phyloP scores from a whole-genome alignment of 2,113 vertebrate species.

The Sturnus vulgaris region DNA sequence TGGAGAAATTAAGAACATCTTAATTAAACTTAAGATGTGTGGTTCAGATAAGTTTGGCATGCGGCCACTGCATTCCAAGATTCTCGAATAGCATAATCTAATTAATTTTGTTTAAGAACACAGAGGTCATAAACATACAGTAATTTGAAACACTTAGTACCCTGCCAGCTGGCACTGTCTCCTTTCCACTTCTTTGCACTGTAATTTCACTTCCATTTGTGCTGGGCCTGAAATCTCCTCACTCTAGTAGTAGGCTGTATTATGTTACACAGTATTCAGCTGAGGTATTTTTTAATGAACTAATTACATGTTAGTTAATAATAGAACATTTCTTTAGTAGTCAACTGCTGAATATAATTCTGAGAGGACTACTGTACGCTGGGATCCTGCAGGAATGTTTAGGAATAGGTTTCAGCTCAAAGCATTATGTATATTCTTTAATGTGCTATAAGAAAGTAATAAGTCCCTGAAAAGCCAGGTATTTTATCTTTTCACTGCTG shows the following conservation, averaged over 20 bases:
- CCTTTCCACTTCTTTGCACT: conserved; percentile 62
- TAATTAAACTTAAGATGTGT: conserved; percentile 76
- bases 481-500: not conserved
- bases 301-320: conserved; percentile 83
- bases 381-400: conserved; percentile 30
- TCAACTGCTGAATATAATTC: conserved; percentile 68
- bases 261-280: conserved; percentile 72
- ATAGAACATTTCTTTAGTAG: conserved; percentile 72
- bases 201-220: conserved; percentile 74
- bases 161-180: conserved; percentile 76
- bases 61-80: conserved; percentile 67
- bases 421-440: conserved; percentile 10
- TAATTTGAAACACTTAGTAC: conserved; percentile 73
- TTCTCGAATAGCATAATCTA: conserved; percentile 79
- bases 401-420: conserved; percentile 5
- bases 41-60: conserved; percentile 73
- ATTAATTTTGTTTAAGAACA: conserved; percentile 76
- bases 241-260: conserved; percentile 63
- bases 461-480: not conserved
- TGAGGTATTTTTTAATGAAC: conserved; percentile 77
- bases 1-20: conserved; percentile 74
- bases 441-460: not conserved
- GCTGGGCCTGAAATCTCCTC: conserved; percentile 57
- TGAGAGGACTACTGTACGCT: conserved; percentile 39
- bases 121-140: conserved; percentile 74